Evolutionary conservation across 2,888 invertebrate species (phyloP).

Genomic region (Cremastinae sp.): DNA sequence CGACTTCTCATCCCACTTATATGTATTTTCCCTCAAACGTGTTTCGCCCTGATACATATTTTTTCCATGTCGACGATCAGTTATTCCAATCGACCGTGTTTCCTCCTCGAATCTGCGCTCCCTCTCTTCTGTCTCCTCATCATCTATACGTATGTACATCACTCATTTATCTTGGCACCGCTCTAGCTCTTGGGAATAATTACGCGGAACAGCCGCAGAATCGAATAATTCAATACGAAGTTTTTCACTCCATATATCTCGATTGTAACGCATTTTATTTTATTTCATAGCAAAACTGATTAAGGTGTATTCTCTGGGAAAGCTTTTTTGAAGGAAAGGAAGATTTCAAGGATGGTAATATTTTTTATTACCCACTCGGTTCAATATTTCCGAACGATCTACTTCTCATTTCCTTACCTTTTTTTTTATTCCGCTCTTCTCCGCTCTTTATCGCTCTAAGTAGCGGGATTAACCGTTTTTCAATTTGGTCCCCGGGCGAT

Average conservation of each 20-base stretch:
- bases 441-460: conserved; percentile 1
- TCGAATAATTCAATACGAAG: not conserved
- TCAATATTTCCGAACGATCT: conserved; percentile 18
- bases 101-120: conserved; percentile 3
- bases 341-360: not conserved
- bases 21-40: conserved; percentile 33
- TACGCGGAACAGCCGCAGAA: not conserved
- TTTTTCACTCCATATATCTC: not conserved
- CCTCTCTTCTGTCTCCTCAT: conserved; percentile 10
- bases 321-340: too few relatives aligned
- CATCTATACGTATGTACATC: not conserved
- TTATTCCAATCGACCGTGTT: conserved; percentile 49
- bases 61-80: conserved; percentile 46
- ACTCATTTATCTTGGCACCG: conserved; percentile 3
- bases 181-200: not conserved
- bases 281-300: too few relatives aligned
- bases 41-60: conserved; percentile 34
- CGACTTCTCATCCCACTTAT: conserved; percentile 20
- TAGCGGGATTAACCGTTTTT: conserved; percentile 43
- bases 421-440: conserved; percentile 2
- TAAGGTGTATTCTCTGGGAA: too few relatives aligned
- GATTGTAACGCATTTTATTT: conserved; percentile 6
- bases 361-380: conserved; percentile 38
- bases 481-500: conserved; percentile 37
- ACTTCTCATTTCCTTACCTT: not conserved